Conservation (phyloP, 2,797 vertebrate genomes). For the Pempheris klunzingeri region DNA sequence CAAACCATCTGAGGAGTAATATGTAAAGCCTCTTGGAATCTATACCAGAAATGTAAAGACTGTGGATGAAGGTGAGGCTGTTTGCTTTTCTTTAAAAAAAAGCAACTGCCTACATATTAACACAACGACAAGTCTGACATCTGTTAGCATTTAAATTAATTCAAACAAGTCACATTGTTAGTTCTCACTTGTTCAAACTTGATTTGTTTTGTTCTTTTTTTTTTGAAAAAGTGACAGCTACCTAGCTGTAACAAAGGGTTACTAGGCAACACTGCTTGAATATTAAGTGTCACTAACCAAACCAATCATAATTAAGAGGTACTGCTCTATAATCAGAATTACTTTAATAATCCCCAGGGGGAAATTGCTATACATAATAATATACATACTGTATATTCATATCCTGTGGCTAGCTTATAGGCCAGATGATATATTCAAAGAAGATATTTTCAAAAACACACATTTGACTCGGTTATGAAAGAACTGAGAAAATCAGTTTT, state of each 20-base stretch:
- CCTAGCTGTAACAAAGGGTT: not conserved
- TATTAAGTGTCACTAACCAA: not conserved
- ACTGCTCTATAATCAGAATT: not conserved
- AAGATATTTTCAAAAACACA: slow-evolving; percentile 4
- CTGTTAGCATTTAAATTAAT: too few species aligned
- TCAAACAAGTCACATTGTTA: too few species aligned
- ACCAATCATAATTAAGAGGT: not conserved
- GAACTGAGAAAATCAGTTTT: slow-evolving; percentile 12
- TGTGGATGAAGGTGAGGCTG: not conserved
- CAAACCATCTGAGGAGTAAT: not conserved
- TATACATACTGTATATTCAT: slow-evolving; percentile 8
- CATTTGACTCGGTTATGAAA: slow-evolving; percentile 16
- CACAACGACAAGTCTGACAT: not conserved
- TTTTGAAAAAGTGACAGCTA: too few species aligned
- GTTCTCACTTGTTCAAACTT: too few species aligned
- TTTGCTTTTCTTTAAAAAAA: slow-evolving; percentile 3
- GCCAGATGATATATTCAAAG: not conserved
- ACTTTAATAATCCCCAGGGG: too few species aligned
- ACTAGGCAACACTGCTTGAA: not conserved
- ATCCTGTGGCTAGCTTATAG: slow-evolving; percentile 8
- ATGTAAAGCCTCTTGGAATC: slow-evolving; percentile 6
- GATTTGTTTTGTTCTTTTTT: too few species aligned
- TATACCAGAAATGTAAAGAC: not conserved
- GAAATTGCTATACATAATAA: too few species aligned
- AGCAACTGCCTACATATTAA: slow-evolving; percentile 5